phyloP scores from a whole-genome alignment of 2,888 invertebrate genomes.

The Leucoma salicis region DNA sequence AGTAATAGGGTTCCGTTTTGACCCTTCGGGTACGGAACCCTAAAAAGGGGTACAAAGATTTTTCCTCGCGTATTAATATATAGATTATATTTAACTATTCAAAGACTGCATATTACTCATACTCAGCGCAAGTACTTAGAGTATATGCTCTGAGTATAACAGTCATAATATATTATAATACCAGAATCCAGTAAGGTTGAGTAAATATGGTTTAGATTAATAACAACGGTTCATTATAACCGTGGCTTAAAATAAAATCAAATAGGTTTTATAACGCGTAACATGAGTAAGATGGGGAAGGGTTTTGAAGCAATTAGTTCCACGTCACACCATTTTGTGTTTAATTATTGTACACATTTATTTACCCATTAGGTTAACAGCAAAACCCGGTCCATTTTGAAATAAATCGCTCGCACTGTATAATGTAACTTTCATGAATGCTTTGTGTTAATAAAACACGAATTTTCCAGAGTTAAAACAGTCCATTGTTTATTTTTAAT shows the following conservation, averaged over 20 bases:
- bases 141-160: no score
- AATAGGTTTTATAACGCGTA: constrained; percentile 25
- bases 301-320: constrained; percentile 64
- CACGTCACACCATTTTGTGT: constrained; percentile 59
- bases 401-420: constrained; percentile 57
- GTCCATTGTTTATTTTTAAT: constrained; percentile 9
- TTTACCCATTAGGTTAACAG: constrained; percentile 74
- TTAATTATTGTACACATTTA: constrained; percentile 77
- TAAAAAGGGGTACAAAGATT: no score
- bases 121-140: no score
- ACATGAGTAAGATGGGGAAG: constrained; percentile 38
- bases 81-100: no score
- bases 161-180: no score
- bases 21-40: no score
- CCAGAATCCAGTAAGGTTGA: no score
- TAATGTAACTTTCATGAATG: constrained; percentile 15
- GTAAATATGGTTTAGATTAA: no score
- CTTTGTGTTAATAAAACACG: neutral
- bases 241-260: constrained; percentile 30
- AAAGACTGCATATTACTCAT: no score
- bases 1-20: no score
- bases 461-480: neutral
- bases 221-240: constrained; percentile 11
- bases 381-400: constrained; percentile 70
- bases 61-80: no score